These are phyloP conservation scores for Scaptomyza caliginosa DNA, from an alignment of 2,888 invertebrate genomes.

Conservation along the genomic window DNA sequence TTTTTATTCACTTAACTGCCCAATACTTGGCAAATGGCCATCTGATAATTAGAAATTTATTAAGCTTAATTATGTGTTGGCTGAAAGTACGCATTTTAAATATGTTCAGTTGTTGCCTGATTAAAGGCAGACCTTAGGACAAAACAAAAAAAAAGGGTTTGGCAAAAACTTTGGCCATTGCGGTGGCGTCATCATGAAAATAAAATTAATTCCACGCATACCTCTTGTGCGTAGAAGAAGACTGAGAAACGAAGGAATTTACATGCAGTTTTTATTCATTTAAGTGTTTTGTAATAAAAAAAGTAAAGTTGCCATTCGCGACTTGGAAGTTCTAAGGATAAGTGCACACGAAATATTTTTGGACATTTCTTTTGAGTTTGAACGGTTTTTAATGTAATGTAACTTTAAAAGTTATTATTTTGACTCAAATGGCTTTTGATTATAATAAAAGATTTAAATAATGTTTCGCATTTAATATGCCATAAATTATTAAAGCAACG, in stretches of 20 bases:
- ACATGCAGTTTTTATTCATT: slow-evolving; percentile 47
- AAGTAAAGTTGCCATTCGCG: slow-evolving; percentile 22
- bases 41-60: slow-evolving; percentile 81
- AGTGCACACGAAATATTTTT: slow-evolving; percentile 1
- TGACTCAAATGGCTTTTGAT: too few relatives aligned
- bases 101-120: slow-evolving; percentile 58
- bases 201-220: slow-evolving; percentile 68
- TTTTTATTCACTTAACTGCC: slow-evolving; percentile 69
- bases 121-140: slow-evolving; percentile 48
- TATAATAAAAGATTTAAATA: too few relatives aligned
- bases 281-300: slow-evolving; percentile 54
- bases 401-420: slow-evolving; percentile 4
- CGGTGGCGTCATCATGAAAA: slow-evolving; percentile 72
- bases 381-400: neutral
- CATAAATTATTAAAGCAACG: slow-evolving; percentile 34
- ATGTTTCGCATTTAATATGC: slow-evolving; percentile 20
- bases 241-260: slow-evolving; percentile 35
- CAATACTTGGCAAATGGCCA: slow-evolving; percentile 53
- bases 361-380: too few relatives aligned
- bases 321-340: slow-evolving; percentile 23
- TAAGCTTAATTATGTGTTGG: slow-evolving; percentile 80
- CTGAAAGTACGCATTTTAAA: slow-evolving; percentile 73
- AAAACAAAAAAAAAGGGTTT: slow-evolving; percentile 38
- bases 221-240: slow-evolving; percentile 23
- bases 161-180: slow-evolving; percentile 60